Evolutionary conservation across 2,797 vertebrate genomes (phyloP), one percentile per base, ranked within the genome.

Genomic region (Ceryle rudis): DNA sequence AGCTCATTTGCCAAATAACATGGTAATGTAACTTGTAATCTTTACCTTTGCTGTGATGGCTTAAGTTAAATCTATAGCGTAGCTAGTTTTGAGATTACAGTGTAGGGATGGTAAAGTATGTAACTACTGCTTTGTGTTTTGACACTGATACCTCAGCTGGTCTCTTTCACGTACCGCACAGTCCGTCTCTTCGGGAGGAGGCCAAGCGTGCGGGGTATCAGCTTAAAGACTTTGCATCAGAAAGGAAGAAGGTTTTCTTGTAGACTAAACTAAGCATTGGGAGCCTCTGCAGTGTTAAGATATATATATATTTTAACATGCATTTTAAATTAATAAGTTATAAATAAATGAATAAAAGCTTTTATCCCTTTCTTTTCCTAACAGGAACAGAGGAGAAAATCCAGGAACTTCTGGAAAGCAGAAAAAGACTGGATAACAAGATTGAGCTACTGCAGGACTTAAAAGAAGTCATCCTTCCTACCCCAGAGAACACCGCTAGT

Each of bases 361-460:
- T 91, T 86, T 13, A 41, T 33, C 65, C 23, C 44, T 77, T 88
- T 69, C 47, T 93, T 72, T 54, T 95, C 15, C 5, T 77, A 39
- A 87, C 54, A 97, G 97, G 83, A 86, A 94, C 93, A 86, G 95
- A 97, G 23, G 77, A 69, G 21, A 97, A 96, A 94, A 97, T 98
- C 26, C 89, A 86, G 54, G 72, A 97, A 54, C 94, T 93, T 89
- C 65, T 97, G 67, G 93, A 97, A 91, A 97, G 42, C 47, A 93
- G 60, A 65, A 93, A 62, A 94, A 87, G 80, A 61, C 79, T 98
- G 79, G 96, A 97, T 91, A 72, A 92, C 62, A 92, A 97, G 71
- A 97, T 96, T 29, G 73, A 97, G 20, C 72, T 97, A 20, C 96
- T 98, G 49, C 90, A 91, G 66, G 91, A 97, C 19, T 79, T 98